Evolutionary conservation across 1,140 invertebrate species (phyloP), one percentile per base, ranked within the genome.

Genomic region (Bombus balteatus): DNA sequence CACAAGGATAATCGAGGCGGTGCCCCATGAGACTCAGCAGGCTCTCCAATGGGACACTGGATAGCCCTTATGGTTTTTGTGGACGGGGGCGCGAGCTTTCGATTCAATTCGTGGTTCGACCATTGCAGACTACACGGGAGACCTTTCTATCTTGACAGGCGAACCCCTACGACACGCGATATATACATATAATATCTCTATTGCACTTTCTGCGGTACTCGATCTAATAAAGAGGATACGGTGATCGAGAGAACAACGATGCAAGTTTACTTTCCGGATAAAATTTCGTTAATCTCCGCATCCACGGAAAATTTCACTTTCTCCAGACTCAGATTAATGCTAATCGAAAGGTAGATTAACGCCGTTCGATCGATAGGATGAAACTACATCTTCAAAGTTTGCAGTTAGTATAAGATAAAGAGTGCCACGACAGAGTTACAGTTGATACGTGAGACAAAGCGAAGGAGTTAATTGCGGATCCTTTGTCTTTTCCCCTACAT

Each of bases 71-170:
- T 91, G 87, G 88, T 87, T 90, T 91, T 88, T 87, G 76, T 71
- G 71, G 74, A 78, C 59, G 62, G 89, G 87, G 84, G 92, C 91
- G 89, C 90, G 88, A 88, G 81, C 88, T 86, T 83, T 89, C 88
- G 87, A 93, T 92, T 93, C 89, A 93, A 93, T 93, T 93, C 92
- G 92, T 92, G 92, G 93, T 92, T 87, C 92, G 87, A 90, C 89
- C 92, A 83, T 80, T 85, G 87, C 90, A 88, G 88, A 88, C 87
- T 88, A 90, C 90, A 87, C 81, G 83, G 83, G 89, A 87, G 89
- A 78, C 81, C 89, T 84, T 87, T 90, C 77, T 85, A 78, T 83
- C 88, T 89, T 88, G 90, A 91, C 90, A 90, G 84, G 34, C 75
- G n/a, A 32, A 80, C 86, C 88, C 91, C 81, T 83, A 47, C 71